phyloP scores from a whole-genome alignment of 2,797 vertebrate species.

The Sebastes taczanowskii region DNA sequence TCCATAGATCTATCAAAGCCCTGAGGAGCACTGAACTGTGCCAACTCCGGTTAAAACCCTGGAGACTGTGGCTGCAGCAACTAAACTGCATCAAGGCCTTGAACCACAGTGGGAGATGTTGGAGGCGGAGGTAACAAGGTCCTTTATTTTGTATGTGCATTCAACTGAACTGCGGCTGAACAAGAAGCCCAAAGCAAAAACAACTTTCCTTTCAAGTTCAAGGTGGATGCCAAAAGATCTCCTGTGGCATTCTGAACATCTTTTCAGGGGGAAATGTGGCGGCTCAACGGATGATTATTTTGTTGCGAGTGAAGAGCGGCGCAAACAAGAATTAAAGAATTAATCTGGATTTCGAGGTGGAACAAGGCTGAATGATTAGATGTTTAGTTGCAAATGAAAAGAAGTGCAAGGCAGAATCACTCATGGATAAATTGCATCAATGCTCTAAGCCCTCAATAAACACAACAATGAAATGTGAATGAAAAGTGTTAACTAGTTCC shows the following conservation, averaged over 20 bases:
- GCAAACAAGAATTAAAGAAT: constrained; percentile 42
- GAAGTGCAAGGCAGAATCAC: constrained; percentile 11
- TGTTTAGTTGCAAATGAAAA: constrained; percentile 31
- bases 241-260: background rate
- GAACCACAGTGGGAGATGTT: constrained; percentile 29
- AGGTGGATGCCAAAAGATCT: constrained; percentile 19
- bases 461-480: constrained; percentile 27
- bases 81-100: constrained; percentile 11
- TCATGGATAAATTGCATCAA: constrained; percentile 31
- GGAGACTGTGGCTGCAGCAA: constrained; percentile 33
- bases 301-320: constrained; percentile 6
- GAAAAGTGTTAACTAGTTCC: constrained; percentile 11
- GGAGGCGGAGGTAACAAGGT: constrained; percentile 39
- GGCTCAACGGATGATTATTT: constrained; percentile 26
- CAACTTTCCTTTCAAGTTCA: constrained; percentile 37
- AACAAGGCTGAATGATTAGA: constrained; percentile 24
- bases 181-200: constrained; percentile 29
- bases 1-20: constrained; percentile 9
- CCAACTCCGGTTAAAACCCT: constrained; percentile 24
- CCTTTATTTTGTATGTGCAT: constrained; percentile 48
- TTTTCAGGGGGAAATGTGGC: constrained; percentile 6
- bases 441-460: constrained; percentile 7
- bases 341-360: constrained; percentile 26
- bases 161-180: constrained; percentile 40
- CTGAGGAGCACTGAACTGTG: constrained; percentile 16